A percentile compares a stretch with the other conserved stretches of the same genome.
Conservation (phyloP, 2,797 vertebrate genomes). For the Limosa lapponica region DNA sequence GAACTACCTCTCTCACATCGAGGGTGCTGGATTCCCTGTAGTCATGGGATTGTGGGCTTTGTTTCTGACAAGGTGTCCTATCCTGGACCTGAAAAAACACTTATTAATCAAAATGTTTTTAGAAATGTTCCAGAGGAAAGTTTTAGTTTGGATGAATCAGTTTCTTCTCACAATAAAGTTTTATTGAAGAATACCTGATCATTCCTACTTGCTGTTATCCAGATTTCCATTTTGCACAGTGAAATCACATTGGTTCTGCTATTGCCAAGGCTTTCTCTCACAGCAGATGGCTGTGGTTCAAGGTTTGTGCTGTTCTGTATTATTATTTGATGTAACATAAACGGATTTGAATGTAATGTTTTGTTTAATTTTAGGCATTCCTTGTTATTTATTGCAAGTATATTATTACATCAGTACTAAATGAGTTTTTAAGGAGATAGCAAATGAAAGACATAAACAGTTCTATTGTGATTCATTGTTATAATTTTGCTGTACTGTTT, state of each 20-base stretch:
- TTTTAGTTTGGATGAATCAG: not conserved
- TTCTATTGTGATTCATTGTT: not conserved
- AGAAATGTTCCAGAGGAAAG: not conserved
- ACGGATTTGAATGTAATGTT: not conserved
- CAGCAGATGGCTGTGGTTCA: not conserved
- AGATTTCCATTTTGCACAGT: not conserved
- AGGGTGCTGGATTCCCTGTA: rapidly evolving
- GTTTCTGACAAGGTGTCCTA: not conserved
- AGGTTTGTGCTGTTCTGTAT: not conserved
- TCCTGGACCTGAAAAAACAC: not conserved
- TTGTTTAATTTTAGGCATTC: not conserved
- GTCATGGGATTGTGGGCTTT: not conserved
- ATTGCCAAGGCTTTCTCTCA: not conserved
- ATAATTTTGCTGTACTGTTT: not conserved
- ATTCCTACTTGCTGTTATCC: not conserved
- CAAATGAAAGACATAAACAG: not conserved
- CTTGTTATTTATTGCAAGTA: not conserved
- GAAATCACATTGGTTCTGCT: not conserved
- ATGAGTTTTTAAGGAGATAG: not conserved
- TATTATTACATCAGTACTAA: not conserved
- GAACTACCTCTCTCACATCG: not conserved
- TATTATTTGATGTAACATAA: not conserved
- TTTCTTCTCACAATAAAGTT: not conserved
- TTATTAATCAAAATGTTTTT: not conserved
- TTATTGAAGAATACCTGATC: not conserved